A percentile compares a stretch with the other conserved stretches of the same genome.
Evolutionary conservation across 92 coral and sea anemone genomes (phyloP).

Genomic region (Palythoa grandiflora): DNA sequence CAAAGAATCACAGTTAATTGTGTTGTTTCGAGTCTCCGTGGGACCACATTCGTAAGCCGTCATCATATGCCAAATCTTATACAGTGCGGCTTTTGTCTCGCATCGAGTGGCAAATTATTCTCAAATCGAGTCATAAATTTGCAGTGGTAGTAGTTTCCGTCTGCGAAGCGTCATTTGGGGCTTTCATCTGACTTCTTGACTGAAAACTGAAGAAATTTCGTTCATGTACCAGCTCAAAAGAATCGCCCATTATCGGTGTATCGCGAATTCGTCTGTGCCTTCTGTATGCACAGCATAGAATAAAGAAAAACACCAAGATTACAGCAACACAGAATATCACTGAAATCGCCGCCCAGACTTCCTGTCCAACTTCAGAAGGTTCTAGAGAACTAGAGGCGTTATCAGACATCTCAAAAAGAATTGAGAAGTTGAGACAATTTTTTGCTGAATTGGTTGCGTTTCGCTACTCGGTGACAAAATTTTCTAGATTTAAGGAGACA

Average conservation of each 20-base stretch:
- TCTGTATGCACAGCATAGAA: constrained; percentile 87
- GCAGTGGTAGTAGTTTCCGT: constrained; percentile 4
- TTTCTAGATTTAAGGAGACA: not conserved
- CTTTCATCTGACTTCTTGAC: not conserved
- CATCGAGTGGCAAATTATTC: not conserved
- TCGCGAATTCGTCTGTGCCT: constrained; percentile 86
- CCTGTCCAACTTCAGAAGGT: constrained; percentile 70
- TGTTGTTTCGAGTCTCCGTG: not conserved
- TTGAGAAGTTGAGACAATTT: not conserved
- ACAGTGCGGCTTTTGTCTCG: too few species aligned
- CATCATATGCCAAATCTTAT: too few species aligned
- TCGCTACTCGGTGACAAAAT: not conserved
- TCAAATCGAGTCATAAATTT: constrained; percentile 1
- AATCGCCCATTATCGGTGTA: constrained; percentile 42
- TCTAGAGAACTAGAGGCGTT: constrained; percentile 26
- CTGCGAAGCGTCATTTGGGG: not conserved
- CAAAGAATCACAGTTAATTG: not conserved
- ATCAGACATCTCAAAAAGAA: constrained; percentile 64
- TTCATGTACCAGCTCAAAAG: constrained; percentile 17
- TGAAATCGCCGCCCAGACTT: constrained; percentile 90
- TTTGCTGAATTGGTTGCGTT: not conserved
- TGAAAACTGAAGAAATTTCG: constrained; percentile 17
- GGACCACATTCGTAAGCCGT: not conserved
- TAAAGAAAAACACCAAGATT: constrained; percentile 78
- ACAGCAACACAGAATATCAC: constrained; percentile 85